Conservation (phyloP, 2,888 invertebrate species). For the Fragum sueziense region DNA sequence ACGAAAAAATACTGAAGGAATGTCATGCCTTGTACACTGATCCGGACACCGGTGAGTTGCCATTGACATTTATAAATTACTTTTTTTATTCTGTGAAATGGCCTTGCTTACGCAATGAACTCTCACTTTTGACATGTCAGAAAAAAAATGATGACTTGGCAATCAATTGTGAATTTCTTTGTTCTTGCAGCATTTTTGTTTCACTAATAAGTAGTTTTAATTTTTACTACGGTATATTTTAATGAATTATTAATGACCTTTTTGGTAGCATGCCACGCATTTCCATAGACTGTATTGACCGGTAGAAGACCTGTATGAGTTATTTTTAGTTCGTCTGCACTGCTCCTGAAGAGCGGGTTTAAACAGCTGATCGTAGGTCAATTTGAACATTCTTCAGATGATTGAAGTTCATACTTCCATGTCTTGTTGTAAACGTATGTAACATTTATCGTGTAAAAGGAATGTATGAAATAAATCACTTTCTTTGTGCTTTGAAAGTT, state of each 20-base stretch:
- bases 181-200: not conserved
- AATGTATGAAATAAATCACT: not conserved
- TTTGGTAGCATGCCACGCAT: not conserved
- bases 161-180: too few species aligned
- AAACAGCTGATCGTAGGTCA: conserved; percentile 64
- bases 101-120: conserved; percentile 38
- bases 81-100: not conserved
- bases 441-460: not conserved
- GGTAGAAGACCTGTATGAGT: conserved; percentile 45
- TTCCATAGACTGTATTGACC: conserved; percentile 35
- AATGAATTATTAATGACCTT: not conserved
- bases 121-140: conserved; percentile 13
- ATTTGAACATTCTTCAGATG: conserved; percentile 27
- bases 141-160: conserved; percentile 59
- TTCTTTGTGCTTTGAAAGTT: too few species aligned
- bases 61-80: conserved; percentile 2
- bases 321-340: conserved; percentile 21
- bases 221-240: too few species aligned
- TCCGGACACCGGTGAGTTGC: conserved; percentile 83
- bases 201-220: not conserved
- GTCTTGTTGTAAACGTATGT: not conserved
- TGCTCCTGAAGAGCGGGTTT: conserved; percentile 38
- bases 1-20: conserved; percentile 84
- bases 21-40: conserved; percentile 84
- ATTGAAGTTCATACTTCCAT: conserved; percentile 13